Evolutionary conservation across 2,797 vertebrate genomes (phyloP).

Genomic region (Aulostomus chinensis): DNA sequence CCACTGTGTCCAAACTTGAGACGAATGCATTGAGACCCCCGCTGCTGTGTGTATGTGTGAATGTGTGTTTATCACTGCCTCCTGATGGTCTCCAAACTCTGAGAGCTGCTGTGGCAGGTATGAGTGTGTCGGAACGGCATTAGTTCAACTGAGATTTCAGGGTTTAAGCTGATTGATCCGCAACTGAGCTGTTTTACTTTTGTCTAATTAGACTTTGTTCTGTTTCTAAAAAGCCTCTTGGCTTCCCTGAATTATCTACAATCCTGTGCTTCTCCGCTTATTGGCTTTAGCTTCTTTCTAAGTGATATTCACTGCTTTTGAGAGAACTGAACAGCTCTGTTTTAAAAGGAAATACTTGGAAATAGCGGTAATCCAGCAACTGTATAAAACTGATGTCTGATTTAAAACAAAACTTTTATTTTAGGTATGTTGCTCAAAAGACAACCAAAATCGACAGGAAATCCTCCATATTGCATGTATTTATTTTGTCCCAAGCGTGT

Average conservation of each 20-base stretch:
- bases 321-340: too few relatives aligned
- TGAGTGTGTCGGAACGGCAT: background rate
- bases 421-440: too few relatives aligned
- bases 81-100: slow-evolving; percentile 6
- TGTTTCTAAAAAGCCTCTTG: background rate
- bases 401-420: too few relatives aligned
- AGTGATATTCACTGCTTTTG: too few relatives aligned
- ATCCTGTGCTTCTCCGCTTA: background rate
- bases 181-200: background rate
- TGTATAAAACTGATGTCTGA: too few relatives aligned
- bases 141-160: background rate
- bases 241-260: background rate
- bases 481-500: background rate
- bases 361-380: too few relatives aligned
- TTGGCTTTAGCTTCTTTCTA: too few relatives aligned
- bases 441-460: too few relatives aligned
- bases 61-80: background rate
- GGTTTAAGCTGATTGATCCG: slow-evolving; percentile 1
- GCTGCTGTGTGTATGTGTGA: background rate
- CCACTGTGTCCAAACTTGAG: too few relatives aligned
- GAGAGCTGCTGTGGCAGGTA: slow-evolving; percentile 4
- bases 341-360: too few relatives aligned
- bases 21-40: background rate
- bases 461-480: background rate
- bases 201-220: background rate